Base-by-base conservation (phyloP, 2,888 invertebrate genomes). In the Ormyrus thymus region DNA sequence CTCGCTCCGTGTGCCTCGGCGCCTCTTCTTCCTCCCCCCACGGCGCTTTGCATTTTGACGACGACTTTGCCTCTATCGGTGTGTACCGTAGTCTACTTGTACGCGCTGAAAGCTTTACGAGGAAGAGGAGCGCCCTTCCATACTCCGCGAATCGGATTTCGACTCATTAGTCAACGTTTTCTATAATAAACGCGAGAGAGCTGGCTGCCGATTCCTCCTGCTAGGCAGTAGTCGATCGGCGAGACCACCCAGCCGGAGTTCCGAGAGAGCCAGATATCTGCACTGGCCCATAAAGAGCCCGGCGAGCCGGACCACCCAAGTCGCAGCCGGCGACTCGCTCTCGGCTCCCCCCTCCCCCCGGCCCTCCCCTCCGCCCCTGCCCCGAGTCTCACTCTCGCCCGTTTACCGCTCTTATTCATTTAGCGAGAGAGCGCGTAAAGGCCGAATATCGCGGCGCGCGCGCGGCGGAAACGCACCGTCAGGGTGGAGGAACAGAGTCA, bases 241-340 rank as follows among this genome's bases (percentile, higher is more conserved):
- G 45, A 50, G 51, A 80, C 80, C 89, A 88, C 89, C 89, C 89
- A 88, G 84, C 86, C 83, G 85, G 89, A 84, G 79, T 82, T 82
- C 83, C 84, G 84, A 84, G 74, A 70, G 69, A 72, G 59, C 71
- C 62, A 75, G 76, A 66, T 76, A 76, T 80, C 76, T 69, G 66
- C 71, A 15, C 71, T 88, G 88, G 87, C 86, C 88, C 89, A 88
- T 89, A 89, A 89, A 89, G 87, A 89, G 88, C 58, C 29, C 73
- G 76, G 51, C 87, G 85, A 86, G 85, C 46, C 83, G 84, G 89
- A 89, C 89, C 89, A 89, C 89, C 89, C 89, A 89, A 86, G 87
- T 84, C 85, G 89, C 82, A 76, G 70, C 80, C 71, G 29, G 76
- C 84, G 84, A 83, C 29, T 29, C 29, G 29, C 29, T 29, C 29